Evolutionary conservation across 1,140 invertebrate species (phyloP).

Genomic region (Magallana angulata): DNA sequence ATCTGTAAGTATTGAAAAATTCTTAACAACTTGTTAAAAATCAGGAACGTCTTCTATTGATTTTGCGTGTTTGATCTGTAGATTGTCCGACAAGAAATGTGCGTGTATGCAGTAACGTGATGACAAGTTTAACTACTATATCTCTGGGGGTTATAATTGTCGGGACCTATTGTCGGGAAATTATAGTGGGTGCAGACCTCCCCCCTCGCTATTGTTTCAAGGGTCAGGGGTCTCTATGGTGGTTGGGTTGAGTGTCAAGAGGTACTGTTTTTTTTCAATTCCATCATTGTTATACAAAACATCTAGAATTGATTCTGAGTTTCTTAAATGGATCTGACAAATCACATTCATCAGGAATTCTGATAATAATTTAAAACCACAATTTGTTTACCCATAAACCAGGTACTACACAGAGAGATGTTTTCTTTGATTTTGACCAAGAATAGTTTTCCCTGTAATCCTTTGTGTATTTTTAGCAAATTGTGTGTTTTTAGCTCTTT

Average conservation of each 20-base stretch:
- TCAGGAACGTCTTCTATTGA: background rate
- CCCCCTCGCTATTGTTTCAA: background rate
- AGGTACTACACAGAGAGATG: no score
- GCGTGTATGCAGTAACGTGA: background rate
- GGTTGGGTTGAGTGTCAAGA: background rate
- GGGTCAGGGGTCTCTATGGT: background rate
- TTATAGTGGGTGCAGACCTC: background rate
- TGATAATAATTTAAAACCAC: no score
- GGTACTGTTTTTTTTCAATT: background rate
- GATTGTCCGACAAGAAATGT: background rate
- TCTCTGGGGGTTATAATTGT: background rate
- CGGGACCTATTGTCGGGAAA: background rate
- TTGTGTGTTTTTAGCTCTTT: background rate
- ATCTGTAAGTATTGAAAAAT: background rate
- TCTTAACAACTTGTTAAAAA: background rate
- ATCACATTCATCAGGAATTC: background rate
- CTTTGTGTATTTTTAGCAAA: no score
- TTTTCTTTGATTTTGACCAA: no score
- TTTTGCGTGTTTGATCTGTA: slow-evolving; percentile 1
- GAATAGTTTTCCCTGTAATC: no score
- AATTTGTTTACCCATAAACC: no score
- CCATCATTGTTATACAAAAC: background rate
- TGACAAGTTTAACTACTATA: background rate
- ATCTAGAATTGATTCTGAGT: background rate
- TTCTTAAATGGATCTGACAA: background rate